Conservation (phyloP, 2,888 invertebrate species). For the Tipula lateralis region DNA sequence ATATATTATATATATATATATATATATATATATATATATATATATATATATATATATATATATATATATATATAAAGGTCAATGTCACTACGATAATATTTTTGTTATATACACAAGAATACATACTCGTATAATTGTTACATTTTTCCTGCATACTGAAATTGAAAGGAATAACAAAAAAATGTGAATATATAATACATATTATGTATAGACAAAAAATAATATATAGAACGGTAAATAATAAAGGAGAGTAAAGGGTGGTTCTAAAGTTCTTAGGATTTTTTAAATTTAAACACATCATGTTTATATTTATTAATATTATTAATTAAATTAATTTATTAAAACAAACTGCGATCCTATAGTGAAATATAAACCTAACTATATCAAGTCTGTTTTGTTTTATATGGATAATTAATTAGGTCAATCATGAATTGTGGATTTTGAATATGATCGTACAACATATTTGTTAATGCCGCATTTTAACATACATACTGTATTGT, state of each 20-base stretch:
- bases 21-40: background rate
- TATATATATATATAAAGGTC: background rate
- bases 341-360: too few relatives aligned
- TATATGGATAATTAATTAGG: too few relatives aligned
- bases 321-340: too few relatives aligned
- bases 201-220: background rate
- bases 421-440: background rate
- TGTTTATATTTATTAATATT: too few relatives aligned
- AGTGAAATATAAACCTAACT: too few relatives aligned
- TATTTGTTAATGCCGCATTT: background rate
- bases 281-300: too few relatives aligned
- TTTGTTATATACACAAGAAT: constrained; percentile 1
- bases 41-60: background rate
- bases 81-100: constrained; percentile 1
- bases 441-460: background rate
- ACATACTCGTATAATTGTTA: background rate
- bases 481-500: background rate
- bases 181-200: background rate
- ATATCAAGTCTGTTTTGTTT: too few relatives aligned
- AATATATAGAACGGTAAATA: background rate
- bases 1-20: background rate
- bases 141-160: constrained; percentile 1
- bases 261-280: background rate
- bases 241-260: background rate
- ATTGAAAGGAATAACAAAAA: constrained; percentile 11